Conservation (phyloP, 2,113 vertebrate genomes). For the Colius striatus region DNA sequence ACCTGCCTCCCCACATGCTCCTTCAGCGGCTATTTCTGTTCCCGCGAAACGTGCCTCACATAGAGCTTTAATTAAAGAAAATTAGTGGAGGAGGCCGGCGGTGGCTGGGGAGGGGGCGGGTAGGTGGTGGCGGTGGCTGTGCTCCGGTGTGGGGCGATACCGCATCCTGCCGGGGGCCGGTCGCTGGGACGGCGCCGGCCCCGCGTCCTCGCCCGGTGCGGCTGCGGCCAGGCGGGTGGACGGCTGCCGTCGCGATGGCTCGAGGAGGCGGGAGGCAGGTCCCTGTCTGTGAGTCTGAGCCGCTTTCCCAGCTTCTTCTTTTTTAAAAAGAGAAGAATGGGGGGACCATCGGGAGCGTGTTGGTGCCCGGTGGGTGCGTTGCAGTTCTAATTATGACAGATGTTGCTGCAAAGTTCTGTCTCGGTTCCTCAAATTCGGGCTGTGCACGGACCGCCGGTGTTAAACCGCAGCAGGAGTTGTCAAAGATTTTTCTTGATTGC, state of each 20-base stretch:
- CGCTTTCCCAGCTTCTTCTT: not conserved
- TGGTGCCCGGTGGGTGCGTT: constrained; percentile 28
- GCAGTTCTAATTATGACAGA: constrained; percentile 59
- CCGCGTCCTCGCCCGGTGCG: not conserved
- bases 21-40: constrained; percentile 43
- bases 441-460: constrained; percentile 14
- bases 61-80: constrained; percentile 39
- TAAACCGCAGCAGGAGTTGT: not conserved
- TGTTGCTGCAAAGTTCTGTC: constrained; percentile 50
- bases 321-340: not conserved
- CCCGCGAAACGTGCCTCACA: not conserved
- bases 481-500: constrained; percentile 17
- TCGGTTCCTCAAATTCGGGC: constrained; percentile 44
- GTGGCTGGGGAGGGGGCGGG: not conserved
- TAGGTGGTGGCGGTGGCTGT: not conserved
- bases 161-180: not conserved
- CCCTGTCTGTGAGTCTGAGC: not conserved
- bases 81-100: not conserved
- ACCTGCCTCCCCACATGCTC: constrained; percentile 11
- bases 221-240: not conserved
- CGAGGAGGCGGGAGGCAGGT: not conserved
- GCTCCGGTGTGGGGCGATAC: not conserved
- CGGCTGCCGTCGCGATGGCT: not conserved
- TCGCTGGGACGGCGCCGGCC: not conserved
- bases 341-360: not conserved